A percentile compares a stretch with the other conserved stretches of the same genome.
Conservation (phyloP, 2,888 invertebrate genomes). For the Muschampia plurimacula region DNA sequence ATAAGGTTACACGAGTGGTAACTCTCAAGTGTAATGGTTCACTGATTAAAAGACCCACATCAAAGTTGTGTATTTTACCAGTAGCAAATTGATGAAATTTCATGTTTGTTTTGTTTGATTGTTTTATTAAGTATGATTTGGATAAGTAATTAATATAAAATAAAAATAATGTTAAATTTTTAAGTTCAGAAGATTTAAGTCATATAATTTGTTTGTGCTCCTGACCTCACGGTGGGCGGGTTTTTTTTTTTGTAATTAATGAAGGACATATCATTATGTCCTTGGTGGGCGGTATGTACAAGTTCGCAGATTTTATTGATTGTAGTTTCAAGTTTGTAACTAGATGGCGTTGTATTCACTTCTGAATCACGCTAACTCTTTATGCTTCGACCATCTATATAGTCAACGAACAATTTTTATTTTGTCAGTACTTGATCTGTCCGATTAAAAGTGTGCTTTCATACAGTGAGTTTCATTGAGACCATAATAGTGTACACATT, state of each 20-base stretch:
- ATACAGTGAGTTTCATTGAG: too few relatives aligned
- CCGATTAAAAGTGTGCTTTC: too few relatives aligned
- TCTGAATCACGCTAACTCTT: too few relatives aligned
- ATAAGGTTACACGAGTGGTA: background rate
- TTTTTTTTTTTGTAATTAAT: background rate
- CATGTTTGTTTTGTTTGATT: background rate
- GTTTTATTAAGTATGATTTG: background rate
- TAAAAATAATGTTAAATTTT: too few relatives aligned
- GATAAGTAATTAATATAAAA: too few relatives aligned
- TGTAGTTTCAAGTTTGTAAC: too few relatives aligned
- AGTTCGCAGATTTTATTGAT: background rate
- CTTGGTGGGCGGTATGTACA: constrained; percentile 5
- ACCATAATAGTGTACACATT: too few relatives aligned
- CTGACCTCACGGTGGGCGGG: constrained; percentile 1
- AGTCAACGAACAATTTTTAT: too few relatives aligned
- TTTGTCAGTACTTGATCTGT: too few relatives aligned
- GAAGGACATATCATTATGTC: constrained; percentile 4
- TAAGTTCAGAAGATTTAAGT: background rate
- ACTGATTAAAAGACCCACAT: constrained; percentile 1
- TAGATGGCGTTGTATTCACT: too few relatives aligned
- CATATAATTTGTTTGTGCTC: background rate
- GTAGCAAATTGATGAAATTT: background rate
- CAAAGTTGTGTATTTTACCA: background rate
- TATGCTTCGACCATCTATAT: too few relatives aligned
- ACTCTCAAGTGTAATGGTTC: background rate